Evolutionary conservation across 2,797 vertebrate genomes (phyloP).

Genomic region (Rhynchotus rufescens): DNA sequence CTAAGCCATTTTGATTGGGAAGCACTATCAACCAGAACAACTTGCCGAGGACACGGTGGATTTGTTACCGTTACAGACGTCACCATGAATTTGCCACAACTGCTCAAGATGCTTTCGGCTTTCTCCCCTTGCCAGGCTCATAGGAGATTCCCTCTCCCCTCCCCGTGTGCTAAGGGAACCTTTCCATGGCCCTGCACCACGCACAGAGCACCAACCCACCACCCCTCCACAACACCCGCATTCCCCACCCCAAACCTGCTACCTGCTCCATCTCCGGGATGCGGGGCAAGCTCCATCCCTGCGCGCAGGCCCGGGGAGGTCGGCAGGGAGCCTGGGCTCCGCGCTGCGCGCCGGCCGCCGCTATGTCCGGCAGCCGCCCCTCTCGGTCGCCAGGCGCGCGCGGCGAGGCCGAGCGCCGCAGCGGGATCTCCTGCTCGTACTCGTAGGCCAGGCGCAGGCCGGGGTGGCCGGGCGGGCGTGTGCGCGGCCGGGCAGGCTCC

Average conservation of each 20-base stretch:
- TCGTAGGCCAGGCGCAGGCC: rapidly evolving
- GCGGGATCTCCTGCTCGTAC: rapidly evolving
- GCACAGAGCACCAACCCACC: background rate
- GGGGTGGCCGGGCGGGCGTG: rapidly evolving
- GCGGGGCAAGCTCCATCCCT: rapidly evolving
- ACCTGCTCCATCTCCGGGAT: background rate
- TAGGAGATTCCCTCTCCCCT: rapidly evolving
- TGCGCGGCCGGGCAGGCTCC: no score
- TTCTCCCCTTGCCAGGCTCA: rapidly evolving
- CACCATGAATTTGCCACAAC: rapidly evolving
- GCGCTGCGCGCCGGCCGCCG: rapidly evolving
- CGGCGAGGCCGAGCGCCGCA: rapidly evolving
- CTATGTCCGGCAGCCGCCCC: rapidly evolving
- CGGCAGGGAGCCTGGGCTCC: no score
- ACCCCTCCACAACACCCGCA: rapidly evolving
- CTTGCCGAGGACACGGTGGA: background rate
- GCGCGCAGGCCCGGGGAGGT: no score
- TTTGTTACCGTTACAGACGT: background rate
- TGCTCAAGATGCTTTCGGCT: rapidly evolving
- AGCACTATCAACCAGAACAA: rapidly evolving
- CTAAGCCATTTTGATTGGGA: background rate
- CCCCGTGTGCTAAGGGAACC: rapidly evolving
- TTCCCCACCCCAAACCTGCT: background rate
- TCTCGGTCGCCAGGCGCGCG: rapidly evolving
- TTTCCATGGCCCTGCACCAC: background rate